Evolutionary conservation across 2,888 invertebrate species (phyloP).

Genomic region (Drosophila ustulata): DNA sequence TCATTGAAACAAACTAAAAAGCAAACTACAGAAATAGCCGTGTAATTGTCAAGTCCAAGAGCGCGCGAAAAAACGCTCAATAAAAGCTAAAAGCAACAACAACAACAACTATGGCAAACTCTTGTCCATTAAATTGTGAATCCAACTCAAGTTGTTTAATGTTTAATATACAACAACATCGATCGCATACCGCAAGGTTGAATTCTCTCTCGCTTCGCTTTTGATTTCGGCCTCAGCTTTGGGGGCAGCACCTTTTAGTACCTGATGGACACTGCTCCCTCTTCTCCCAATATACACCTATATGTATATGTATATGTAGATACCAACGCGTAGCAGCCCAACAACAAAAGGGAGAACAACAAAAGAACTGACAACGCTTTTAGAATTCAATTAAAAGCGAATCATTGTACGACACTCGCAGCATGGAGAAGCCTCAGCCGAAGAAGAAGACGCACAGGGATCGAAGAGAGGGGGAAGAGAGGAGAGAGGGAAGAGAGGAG

Average conservation of each 20-base stretch:
- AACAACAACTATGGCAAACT: slow-evolving; percentile 29
- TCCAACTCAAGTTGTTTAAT: slow-evolving; percentile 45
- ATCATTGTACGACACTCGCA: slow-evolving; percentile 82
- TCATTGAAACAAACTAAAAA: slow-evolving; percentile 69
- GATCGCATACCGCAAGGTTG: slow-evolving; percentile 68
- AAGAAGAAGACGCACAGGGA: neutral
- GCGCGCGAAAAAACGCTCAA: slow-evolving; percentile 67
- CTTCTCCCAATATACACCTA: neutral
- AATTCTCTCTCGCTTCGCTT: slow-evolving; percentile 20
- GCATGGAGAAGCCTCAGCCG: slow-evolving; percentile 11
- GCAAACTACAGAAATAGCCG: slow-evolving; percentile 65
- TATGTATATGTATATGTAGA: slow-evolving; percentile 50
- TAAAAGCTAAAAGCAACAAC: slow-evolving; percentile 29
- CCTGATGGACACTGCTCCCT: slow-evolving; percentile 25
- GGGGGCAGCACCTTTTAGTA: slow-evolving; percentile 29
- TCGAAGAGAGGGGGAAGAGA: neutral
- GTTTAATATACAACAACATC: slow-evolving; percentile 42
- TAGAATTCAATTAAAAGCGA: slow-evolving; percentile 84
- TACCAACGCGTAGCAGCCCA: slow-evolving; percentile 73
- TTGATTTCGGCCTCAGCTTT: neutral
- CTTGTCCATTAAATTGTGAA: slow-evolving; percentile 53
- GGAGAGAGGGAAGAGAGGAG: neutral
- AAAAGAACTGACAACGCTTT: slow-evolving; percentile 77
- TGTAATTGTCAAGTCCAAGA: slow-evolving; percentile 81
- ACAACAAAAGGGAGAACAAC: slow-evolving; percentile 30